Evolutionary conservation across 2,797 vertebrate species (phyloP).

Genomic region (Phrynocephalus vlangalii): DNA sequence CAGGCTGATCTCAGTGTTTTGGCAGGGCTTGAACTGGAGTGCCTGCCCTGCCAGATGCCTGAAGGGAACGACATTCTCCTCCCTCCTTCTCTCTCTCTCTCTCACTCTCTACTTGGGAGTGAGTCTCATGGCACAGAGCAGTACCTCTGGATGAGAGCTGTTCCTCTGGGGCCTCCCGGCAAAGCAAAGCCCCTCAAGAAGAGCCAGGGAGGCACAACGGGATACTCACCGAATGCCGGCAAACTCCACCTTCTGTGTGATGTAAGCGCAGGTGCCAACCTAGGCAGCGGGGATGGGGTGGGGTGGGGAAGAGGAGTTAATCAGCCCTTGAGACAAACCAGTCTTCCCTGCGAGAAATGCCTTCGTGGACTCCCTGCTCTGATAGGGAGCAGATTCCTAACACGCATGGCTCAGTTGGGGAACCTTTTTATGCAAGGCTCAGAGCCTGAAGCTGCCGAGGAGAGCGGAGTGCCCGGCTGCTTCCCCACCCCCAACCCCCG

Average conservation of each 20-base stretch:
- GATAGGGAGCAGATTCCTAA: not conserved
- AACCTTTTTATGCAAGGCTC: not conserved
- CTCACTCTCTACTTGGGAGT: not conserved
- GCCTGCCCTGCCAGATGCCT: no score
- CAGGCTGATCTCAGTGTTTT: no score
- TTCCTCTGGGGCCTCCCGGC: no score
- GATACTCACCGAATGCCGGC: constrained; percentile 92
- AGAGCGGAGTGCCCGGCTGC: not conserved
- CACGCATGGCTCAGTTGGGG: no score
- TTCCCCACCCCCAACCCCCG: not conserved
- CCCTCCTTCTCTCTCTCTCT: no score
- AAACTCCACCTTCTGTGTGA: constrained; percentile 98
- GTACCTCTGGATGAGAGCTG: no score
- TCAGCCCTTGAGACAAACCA: not conserved
- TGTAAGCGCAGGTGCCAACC: constrained; percentile 96
- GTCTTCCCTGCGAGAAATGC: not conserved
- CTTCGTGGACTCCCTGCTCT: not conserved
- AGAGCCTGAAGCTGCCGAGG: not conserved
- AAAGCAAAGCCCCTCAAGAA: no score
- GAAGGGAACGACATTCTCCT: no score
- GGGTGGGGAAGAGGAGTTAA: not conserved
- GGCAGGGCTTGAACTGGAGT: no score
- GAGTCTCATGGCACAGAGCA: no score
- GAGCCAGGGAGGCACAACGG: no score
- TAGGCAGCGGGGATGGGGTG: constrained; percentile 56